Conservation (phyloP, 2,888 invertebrate genomes). For the Hypomecis atomaria region DNA sequence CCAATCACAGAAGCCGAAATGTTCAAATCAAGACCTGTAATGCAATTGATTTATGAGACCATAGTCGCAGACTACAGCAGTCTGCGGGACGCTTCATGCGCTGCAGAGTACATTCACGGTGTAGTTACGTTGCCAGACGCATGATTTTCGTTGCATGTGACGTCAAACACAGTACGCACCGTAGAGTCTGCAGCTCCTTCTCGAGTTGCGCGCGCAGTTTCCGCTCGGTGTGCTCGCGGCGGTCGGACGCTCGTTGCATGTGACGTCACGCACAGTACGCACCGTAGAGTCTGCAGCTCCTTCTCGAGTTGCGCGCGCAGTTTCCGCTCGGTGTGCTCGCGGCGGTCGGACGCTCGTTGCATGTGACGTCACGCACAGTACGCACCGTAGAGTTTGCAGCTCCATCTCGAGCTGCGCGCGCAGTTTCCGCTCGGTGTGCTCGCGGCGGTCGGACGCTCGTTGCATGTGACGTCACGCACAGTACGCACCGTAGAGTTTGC, state of each 20-base stretch:
- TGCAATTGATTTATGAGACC: too few relatives aligned
- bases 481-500: slow-evolving; percentile 91
- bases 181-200: slow-evolving; percentile 90
- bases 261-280: slow-evolving; percentile 70
- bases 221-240: slow-evolving; percentile 93
- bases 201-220: slow-evolving; percentile 94
- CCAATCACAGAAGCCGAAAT: too few relatives aligned
- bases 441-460: too few relatives aligned
- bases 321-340: slow-evolving; percentile 94
- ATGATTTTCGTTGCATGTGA: background rate
- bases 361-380: slow-evolving; percentile 91
- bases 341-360: slow-evolving; percentile 92
- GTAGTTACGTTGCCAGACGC: too few relatives aligned
- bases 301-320: slow-evolving; percentile 93
- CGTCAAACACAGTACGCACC: slow-evolving; percentile 50
- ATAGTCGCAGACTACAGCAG: too few relatives aligned
- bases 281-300: slow-evolving; percentile 89
- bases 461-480: too few relatives aligned
- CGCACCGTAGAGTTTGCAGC: slow-evolving; percentile 92
- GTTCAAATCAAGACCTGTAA: too few relatives aligned
- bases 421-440: too few relatives aligned
- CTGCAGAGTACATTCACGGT: too few relatives aligned
- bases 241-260: slow-evolving; percentile 93
- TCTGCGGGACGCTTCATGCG: too few relatives aligned
- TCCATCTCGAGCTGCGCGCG: slow-evolving; percentile 93